Evolutionary conservation across 2,113 vertebrate genomes (phyloP).

Genomic region (Elaphurus davidianus): DNA sequence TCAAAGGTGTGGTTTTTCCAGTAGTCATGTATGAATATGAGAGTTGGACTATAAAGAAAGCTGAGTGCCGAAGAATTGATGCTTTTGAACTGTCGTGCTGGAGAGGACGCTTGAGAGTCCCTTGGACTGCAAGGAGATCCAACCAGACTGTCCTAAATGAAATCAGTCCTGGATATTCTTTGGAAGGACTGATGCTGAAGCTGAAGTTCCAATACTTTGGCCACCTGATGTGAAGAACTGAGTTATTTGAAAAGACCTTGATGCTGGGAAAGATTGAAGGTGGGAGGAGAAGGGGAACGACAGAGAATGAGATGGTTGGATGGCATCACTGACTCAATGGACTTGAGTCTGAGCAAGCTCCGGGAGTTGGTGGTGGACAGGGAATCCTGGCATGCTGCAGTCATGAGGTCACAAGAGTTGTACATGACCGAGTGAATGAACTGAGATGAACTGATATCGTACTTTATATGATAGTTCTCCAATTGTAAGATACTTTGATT

Average conservation of each 20-base stretch:
- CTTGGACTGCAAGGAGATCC: background rate
- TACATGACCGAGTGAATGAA: background rate
- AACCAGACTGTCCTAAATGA: background rate
- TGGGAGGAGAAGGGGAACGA: background rate
- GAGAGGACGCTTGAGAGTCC: background rate
- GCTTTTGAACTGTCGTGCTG: background rate
- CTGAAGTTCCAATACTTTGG: background rate
- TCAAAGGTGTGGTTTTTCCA: background rate
- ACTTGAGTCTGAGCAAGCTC: background rate
- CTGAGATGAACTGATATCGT: background rate
- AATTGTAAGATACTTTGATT: background rate
- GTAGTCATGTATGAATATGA: background rate
- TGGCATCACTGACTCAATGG: background rate
- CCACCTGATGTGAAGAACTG: background rate
- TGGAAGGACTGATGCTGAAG: background rate
- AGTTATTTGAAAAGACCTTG: background rate
- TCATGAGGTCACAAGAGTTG: background rate
- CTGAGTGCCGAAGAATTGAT: fast-evolving
- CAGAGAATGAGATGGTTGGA: background rate
- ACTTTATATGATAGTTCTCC: background rate
- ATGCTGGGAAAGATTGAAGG: background rate
- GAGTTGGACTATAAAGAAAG: background rate
- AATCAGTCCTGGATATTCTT: background rate
- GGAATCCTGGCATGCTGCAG: background rate
- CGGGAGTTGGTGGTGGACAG: background rate